A percentile compares a stretch with the other conserved stretches of the same genome.
Conservation (phyloP, 30 jellyfish, hydroid and myxozoan species). For the Sanderia malayensis region DNA sequence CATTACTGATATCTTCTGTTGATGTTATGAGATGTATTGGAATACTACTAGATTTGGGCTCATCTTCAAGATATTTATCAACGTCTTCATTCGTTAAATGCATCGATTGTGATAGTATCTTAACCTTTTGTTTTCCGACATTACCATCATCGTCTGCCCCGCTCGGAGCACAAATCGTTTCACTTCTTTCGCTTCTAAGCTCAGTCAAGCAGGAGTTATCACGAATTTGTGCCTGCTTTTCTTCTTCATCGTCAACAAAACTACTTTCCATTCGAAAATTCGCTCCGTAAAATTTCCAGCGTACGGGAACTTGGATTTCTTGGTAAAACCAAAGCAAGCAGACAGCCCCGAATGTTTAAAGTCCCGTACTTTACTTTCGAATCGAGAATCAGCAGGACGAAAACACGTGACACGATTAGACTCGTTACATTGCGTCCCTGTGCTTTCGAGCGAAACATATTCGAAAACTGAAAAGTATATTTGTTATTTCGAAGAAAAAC, state of each 20-base stretch:
- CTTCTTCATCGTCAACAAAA: constrained; percentile 10
- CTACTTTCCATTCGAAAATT: constrained; percentile 59
- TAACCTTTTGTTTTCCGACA: background rate
- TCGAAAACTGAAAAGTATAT: too few relatives aligned
- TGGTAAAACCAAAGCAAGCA: background rate
- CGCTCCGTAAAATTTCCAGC: constrained; percentile 60
- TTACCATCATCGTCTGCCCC: background rate
- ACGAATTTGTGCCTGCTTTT: background rate
- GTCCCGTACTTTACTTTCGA: constrained; percentile 71
- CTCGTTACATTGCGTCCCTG: too few relatives aligned
- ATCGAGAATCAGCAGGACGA: too few relatives aligned
- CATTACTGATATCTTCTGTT: too few relatives aligned
- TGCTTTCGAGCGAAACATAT: too few relatives aligned
- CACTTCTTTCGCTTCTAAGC: background rate
- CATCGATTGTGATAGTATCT: background rate
- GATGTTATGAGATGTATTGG: too few relatives aligned
- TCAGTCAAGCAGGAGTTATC: background rate
- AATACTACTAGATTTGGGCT: background rate
- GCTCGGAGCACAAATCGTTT: too few relatives aligned
- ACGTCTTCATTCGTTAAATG: background rate
- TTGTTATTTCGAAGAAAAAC: too few relatives aligned
- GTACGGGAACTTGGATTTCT: constrained; percentile 8
- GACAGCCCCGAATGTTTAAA: constrained; percentile 14
- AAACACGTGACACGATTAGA: too few relatives aligned
- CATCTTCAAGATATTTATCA: background rate